Percentiles rank a stretch among this genome's conserved stretches.
These are phyloP conservation scores for Sterna hirundo DNA, from an alignment of 2,113 vertebrate genomes.

Conservation along the genomic window DNA sequence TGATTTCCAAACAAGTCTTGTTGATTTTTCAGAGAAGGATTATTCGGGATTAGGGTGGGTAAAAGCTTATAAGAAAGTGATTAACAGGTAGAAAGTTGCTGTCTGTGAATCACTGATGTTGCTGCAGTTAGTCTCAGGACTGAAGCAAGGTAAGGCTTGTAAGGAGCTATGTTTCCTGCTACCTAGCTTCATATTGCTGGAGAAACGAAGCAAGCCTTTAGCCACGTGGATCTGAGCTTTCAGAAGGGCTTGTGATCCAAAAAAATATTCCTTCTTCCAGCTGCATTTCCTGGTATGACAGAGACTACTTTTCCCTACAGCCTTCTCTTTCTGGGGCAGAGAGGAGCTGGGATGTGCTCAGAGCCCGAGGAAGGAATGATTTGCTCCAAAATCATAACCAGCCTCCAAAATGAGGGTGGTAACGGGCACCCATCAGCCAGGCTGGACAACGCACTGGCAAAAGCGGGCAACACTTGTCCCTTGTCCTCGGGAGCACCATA, in stretches of 20 bases:
- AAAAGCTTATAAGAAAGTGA: background rate
- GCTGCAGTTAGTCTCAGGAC: background rate
- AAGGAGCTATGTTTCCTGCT: background rate
- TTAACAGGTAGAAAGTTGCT: background rate
- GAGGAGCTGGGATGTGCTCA: background rate
- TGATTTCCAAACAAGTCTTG: background rate
- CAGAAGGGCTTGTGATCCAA: background rate
- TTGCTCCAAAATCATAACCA: background rate
- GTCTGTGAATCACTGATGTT: background rate
- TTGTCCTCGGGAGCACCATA: rapidly evolving
- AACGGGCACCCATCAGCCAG: background rate
- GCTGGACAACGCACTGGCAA: background rate
- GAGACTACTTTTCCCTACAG: background rate
- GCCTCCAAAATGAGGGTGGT: background rate
- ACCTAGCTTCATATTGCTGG: background rate
- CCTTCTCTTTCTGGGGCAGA: background rate
- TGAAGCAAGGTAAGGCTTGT: background rate
- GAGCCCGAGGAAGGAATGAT: background rate
- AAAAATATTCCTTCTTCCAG: background rate
- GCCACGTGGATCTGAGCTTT: background rate
- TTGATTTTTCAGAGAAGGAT: background rate
- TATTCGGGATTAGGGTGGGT: conserved; percentile 4
- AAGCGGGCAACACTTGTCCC: background rate
- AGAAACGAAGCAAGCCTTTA: background rate
- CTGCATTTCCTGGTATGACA: background rate